Conservation (phyloP, 2,113 vertebrate genomes). For the Nesoenas mayeri region DNA sequence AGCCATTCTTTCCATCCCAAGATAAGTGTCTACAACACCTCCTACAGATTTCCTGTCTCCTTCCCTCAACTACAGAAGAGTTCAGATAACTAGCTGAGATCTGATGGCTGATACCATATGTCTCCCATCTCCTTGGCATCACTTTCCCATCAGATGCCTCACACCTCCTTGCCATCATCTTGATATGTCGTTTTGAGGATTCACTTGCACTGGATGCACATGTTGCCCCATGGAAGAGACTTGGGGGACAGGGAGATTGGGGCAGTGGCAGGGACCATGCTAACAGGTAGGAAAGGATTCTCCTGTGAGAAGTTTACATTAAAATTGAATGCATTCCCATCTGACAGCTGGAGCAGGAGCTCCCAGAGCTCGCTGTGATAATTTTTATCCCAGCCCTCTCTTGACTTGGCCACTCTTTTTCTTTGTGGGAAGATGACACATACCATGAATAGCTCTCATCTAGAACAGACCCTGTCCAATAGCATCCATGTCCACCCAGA, state of each 20-base stretch:
- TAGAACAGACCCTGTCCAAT: background rate
- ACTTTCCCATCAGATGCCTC: background rate
- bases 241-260: background rate
- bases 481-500: background rate
- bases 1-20: background rate
- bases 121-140: constrained; percentile 7
- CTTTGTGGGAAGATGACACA: background rate
- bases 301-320: background rate
- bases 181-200: background rate
- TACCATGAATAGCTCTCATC: background rate
- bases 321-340: background rate
- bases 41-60: constrained; percentile 34
- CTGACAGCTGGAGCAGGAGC: background rate
- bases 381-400: background rate
- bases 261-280: background rate
- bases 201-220: background rate
- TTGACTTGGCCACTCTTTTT: background rate
- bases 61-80: background rate
- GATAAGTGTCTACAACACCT: constrained; percentile 34
- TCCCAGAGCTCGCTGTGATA: background rate
- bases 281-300: background rate
- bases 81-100: constrained; percentile 11
- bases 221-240: background rate
- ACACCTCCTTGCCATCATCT: background rate
- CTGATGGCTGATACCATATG: constrained; percentile 45